Conservation (phyloP, 2,113 vertebrate species). For the Nicator chloris region DNA sequence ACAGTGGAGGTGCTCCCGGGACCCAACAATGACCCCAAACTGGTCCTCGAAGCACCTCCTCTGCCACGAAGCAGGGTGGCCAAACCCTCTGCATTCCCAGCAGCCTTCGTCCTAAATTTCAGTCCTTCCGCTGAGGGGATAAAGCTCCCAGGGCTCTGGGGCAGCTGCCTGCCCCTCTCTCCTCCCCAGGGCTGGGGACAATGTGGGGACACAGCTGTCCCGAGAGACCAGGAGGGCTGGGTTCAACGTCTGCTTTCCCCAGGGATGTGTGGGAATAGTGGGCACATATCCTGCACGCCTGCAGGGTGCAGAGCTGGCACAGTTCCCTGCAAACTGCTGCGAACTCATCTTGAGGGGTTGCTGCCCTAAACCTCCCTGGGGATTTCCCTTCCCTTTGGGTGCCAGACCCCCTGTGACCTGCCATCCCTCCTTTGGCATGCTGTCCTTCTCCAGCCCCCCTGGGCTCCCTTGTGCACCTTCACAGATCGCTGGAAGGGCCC, state of each 20-base stretch:
- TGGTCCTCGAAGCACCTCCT: not conserved
- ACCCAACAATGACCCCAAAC: not conserved
- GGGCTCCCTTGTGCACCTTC: not conserved
- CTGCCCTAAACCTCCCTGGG: not conserved
- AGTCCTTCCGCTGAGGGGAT: fast-evolving
- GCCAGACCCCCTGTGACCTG: too few species aligned
- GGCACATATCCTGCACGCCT: not conserved
- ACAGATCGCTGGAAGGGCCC: not conserved
- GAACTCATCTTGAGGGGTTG: fast-evolving
- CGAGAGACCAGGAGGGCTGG: fast-evolving
- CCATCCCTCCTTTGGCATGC: fast-evolving
- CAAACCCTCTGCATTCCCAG: not conserved
- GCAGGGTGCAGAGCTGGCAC: not conserved
- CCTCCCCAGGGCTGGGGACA: not conserved
- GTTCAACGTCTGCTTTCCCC: not conserved
- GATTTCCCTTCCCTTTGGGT: not conserved
- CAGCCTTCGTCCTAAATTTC: not conserved
- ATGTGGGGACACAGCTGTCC: fast-evolving
- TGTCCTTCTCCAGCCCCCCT: not conserved
- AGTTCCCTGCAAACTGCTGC: fast-evolving
- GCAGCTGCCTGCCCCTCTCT: not conserved
- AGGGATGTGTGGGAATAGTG: fast-evolving
- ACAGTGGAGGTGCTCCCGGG: fast-evolving
- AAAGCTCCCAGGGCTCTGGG: fast-evolving
- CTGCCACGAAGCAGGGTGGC: not conserved